These are phyloP conservation scores for Pteronotus mesoamericanus DNA, from an alignment of 2,797 vertebrate species.

Conservation along the genomic window DNA sequence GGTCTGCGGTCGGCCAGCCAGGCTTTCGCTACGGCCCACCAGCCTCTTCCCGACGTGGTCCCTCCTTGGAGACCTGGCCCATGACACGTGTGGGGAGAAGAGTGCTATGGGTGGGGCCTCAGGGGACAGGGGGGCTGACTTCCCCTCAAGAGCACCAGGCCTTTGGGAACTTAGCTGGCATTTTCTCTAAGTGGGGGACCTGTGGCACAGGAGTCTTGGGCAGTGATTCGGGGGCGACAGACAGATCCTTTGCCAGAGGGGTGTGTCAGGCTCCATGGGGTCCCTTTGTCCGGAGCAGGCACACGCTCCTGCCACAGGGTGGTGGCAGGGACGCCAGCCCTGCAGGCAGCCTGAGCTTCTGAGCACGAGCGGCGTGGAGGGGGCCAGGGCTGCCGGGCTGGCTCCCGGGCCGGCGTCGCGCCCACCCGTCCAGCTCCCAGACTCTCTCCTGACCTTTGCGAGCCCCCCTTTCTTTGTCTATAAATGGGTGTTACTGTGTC, in stretches of 20 bases:
- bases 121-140: background rate
- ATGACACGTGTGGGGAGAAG: background rate
- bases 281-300: background rate
- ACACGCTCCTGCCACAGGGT: no score
- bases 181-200: background rate
- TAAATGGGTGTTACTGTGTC: background rate
- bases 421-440: background rate
- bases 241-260: background rate
- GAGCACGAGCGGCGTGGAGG: background rate
- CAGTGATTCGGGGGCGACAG: background rate
- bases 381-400: background rate
- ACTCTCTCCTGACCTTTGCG: background rate
- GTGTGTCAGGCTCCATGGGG: background rate
- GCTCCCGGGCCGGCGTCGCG: rapidly evolving
- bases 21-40: no score
- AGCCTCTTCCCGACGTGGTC: background rate
- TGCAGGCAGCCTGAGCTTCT: background rate
- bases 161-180: background rate
- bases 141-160: background rate
- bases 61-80: background rate
- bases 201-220: rapidly evolving
- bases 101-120: background rate
- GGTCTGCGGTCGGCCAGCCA: background rate
- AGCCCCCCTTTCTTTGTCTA: background rate
- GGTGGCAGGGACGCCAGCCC: background rate